Evolutionary conservation across 2,888 invertebrate species (phyloP), one percentile per base, ranked within the genome.

Genomic region (Chrysolina oricalcia): DNA sequence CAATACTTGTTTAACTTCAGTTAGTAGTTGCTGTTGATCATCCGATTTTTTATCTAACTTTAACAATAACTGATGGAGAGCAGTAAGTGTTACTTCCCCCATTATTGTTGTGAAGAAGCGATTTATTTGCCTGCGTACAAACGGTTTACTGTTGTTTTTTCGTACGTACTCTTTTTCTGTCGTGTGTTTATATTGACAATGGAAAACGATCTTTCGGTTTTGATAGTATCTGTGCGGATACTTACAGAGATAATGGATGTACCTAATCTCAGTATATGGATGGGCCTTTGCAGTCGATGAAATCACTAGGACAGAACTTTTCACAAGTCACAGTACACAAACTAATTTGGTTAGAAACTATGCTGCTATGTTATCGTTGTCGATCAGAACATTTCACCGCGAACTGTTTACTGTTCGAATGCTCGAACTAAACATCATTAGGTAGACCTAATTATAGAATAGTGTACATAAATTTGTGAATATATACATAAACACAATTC

Each of bases 221-320:
- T 15, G 15, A 48, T 48, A 48, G 13, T 48, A 48, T 48, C 9
- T 48, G 48, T 48, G 48, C 13, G 48, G 9, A 15, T 48, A 48
- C 48, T 48, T 13, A 48, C 48, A 48, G 48, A 48, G 48, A 48
- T 48, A 48, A 48, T 48, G 48, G 48, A 48, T 48, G 48, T 48
- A 48, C 4, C n/a, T n/a, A n/a, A n/a, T 48, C 48, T 48, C 48
- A 48, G 48, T 48, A n/a, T n/a, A n/a, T n/a, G n/a, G n/a, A n/a
- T 48, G 4, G n/a, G 48, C 5, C 13, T 13, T 48, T n/a, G n/a
- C n/a, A n/a, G n/a, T 48, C 48, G 48, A 48, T 48, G 48, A 10
- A n/a, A 3, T 48, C 48, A 48, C 48, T 15, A 48, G n/a, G 13
- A 48, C n/a, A n/a, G n/a, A n/a, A n/a, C n/a, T n/a, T n/a, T n/a